phyloP scores from a whole-genome alignment of 2,113 vertebrate genomes.

The Piprites chloris region DNA sequence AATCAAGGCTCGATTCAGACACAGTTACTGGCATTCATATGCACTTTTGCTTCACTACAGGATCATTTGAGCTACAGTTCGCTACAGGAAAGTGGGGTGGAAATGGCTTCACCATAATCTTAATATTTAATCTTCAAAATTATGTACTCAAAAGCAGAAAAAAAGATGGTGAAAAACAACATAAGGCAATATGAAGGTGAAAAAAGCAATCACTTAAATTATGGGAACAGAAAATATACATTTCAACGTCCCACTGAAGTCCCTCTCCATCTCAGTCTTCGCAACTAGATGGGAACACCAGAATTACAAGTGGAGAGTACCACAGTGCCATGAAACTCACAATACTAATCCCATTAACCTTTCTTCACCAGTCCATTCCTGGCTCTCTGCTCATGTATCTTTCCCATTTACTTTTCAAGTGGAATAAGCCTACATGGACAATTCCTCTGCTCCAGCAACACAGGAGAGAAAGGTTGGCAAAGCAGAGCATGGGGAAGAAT shows the following conservation, averaged over 20 bases:
- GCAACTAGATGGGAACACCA: not conserved
- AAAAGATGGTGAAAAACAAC: not conserved
- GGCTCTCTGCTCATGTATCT: not conserved
- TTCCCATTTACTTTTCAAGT: not conserved
- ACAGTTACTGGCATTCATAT: not conserved
- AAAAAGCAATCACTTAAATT: not conserved
- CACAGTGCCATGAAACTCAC: not conserved
- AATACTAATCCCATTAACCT: not conserved
- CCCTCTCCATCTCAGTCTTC: not conserved
- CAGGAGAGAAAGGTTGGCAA: not conserved
- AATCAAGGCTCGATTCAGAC: not conserved
- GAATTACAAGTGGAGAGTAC: not conserved
- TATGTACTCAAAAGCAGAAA: not conserved
- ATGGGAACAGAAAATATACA: not conserved
- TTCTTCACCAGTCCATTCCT: not conserved
- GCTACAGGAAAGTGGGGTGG: not conserved
- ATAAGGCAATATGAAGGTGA: accelerated
- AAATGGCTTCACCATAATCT: not conserved
- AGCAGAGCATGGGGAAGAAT: not conserved
- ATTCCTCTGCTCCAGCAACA: not conserved
- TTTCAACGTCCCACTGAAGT: not conserved
- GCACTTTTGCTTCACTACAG: not conserved
- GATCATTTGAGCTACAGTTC: not conserved
- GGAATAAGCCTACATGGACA: not conserved
- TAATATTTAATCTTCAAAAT: not conserved